Conservation (phyloP, 2,888 invertebrate species). For the Bombylius major region DNA sequence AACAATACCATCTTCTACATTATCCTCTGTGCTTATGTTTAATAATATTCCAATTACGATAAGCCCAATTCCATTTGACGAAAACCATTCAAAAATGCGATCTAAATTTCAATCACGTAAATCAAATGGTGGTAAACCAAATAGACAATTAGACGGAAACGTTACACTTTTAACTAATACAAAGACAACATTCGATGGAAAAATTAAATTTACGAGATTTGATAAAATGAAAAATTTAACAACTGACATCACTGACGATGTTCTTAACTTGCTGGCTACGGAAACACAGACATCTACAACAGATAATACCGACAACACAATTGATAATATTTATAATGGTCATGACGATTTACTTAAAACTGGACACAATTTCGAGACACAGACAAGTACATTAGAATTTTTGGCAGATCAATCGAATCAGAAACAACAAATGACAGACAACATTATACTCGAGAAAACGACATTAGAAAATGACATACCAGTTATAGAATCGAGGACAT, state of each 20-base stretch:
- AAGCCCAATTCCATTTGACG: background rate
- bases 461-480: too few relatives aligned
- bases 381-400: too few relatives aligned
- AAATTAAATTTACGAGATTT: too few relatives aligned
- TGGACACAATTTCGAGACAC: too few relatives aligned
- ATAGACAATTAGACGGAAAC: background rate
- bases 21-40: background rate
- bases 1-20: background rate
- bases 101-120: background rate
- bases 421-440: too few relatives aligned
- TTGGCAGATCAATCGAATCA: too few relatives aligned
- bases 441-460: too few relatives aligned
- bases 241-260: background rate
- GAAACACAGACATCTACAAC: background rate
- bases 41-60: background rate
- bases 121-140: constrained; percentile 9
- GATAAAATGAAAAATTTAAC: constrained; percentile 8
- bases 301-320: background rate
- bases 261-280: background rate
- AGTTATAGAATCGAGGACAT: too few relatives aligned
- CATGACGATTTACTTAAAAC: too few relatives aligned
- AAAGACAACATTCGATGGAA: background rate
- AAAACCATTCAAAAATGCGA: background rate
- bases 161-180: background rate
- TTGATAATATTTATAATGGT: too few relatives aligned